These are phyloP conservation scores for Capitulum mitella DNA, from an alignment of 2,888 invertebrate species.

Conservation along the genomic window DNA sequence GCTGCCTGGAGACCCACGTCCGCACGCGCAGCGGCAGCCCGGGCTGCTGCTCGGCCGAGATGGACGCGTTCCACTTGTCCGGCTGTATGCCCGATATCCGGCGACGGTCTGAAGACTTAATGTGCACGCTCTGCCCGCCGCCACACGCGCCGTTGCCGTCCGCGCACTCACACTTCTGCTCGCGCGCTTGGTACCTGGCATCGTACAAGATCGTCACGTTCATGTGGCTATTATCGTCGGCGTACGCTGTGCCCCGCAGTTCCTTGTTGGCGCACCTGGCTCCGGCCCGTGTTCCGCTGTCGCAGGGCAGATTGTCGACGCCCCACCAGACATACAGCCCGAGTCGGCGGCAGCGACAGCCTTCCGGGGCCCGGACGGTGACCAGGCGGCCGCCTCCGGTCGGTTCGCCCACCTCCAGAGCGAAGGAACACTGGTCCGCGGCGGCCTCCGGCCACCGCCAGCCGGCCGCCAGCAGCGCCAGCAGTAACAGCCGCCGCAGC, in stretches of 20 bases:
- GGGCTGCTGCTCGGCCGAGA: background rate
- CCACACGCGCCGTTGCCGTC: too few species aligned
- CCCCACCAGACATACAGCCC: background rate
- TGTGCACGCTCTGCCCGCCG: background rate
- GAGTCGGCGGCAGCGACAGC: background rate
- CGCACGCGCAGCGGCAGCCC: too few species aligned
- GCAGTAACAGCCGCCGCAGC: too few species aligned
- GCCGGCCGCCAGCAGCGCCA: too few species aligned
- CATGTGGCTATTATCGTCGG: background rate
- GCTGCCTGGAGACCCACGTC: background rate
- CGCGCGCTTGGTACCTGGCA: background rate
- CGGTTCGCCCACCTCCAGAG: too few species aligned
- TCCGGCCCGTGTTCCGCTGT: background rate
- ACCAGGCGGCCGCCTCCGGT: background rate
- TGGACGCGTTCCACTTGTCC: background rate
- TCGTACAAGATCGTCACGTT: background rate
- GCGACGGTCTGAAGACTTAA: too few species aligned
- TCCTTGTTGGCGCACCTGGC: background rate
- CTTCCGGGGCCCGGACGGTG: background rate
- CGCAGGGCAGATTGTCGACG: background rate
- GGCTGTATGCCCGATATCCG: background rate
- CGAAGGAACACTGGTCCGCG: too few species aligned
- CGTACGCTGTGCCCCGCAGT: background rate
- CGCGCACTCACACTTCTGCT: background rate
- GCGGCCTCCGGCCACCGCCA: too few species aligned